These are phyloP conservation scores for Haliclona indistincta DNA, from an alignment of 37 sponge, comb jelly and placozoan species.

Conservation along the genomic window DNA sequence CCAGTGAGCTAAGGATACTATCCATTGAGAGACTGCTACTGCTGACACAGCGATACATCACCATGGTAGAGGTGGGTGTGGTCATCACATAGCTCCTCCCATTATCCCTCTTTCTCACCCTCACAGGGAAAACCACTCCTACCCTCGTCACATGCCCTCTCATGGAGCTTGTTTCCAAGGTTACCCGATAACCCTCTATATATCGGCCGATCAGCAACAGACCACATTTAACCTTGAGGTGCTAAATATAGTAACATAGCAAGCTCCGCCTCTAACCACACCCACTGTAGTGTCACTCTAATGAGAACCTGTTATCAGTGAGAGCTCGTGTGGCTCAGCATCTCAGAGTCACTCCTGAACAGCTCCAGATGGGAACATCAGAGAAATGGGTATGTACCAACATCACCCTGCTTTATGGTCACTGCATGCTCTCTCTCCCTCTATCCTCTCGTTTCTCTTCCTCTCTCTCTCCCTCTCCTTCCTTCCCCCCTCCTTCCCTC, in stretches of 20 bases:
- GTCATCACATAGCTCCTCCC: background rate
- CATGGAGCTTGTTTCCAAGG: constrained; percentile 86
- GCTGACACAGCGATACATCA: constrained; percentile 56
- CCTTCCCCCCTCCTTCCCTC: background rate
- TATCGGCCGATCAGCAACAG: constrained; percentile 64
- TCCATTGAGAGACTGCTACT: constrained; percentile 55
- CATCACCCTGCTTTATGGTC: background rate
- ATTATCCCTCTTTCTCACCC: background rate
- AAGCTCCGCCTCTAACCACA: background rate
- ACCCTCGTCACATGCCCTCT: constrained; percentile 63
- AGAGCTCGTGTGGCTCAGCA: constrained; percentile 56
- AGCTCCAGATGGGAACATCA: constrained; percentile 54
- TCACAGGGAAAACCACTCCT: constrained; percentile 30
- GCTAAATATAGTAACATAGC: background rate
- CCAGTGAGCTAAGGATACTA: constrained; percentile 13
- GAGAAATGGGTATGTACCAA: constrained; percentile 66
- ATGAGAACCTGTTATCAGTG: constrained; percentile 77
- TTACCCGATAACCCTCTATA: constrained; percentile 58
- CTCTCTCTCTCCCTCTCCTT: constrained; percentile 6
- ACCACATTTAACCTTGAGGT: constrained; percentile 68
- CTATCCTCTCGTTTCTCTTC: no score
- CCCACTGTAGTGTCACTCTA: constrained; percentile 56
- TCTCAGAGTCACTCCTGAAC: constrained; percentile 53
- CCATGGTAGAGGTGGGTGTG: constrained; percentile 50
- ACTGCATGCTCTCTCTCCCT: background rate